Evolutionary conservation across 2,888 invertebrate genomes (phyloP).

Genomic region (Lamellibrachia satsuma): DNA sequence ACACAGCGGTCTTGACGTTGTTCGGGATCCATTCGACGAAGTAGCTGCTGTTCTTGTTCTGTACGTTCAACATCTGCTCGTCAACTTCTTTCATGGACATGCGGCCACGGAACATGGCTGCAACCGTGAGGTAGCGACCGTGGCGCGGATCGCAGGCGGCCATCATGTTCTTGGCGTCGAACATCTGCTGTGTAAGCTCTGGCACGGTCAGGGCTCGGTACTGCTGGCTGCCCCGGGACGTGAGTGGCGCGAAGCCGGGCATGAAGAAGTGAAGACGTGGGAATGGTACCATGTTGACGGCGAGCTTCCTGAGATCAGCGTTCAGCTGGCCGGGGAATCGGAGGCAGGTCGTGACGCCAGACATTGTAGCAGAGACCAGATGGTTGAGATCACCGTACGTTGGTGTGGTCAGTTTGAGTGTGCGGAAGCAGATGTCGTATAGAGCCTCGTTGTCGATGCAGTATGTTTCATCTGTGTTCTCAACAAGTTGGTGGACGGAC

Average conservation of each 20-base stretch:
- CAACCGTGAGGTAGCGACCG: conserved; percentile 59
- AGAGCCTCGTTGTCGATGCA: conserved; percentile 78
- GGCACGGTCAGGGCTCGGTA: conserved; percentile 63
- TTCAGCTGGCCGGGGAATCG: conserved; percentile 73
- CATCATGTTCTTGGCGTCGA: conserved; percentile 88
- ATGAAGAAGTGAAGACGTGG: conserved; percentile 73
- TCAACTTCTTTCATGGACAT: conserved; percentile 69
- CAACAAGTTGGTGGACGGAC: conserved; percentile 72
- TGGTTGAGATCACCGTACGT: conserved; percentile 80
- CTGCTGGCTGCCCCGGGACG: conserved; percentile 62
- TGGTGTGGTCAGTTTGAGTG: conserved; percentile 74
- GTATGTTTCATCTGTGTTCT: conserved; percentile 69
- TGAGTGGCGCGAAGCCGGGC: conserved; percentile 64
- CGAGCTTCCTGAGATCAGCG: conserved; percentile 75
- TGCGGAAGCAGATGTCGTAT: conserved; percentile 89
- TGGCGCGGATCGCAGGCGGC: conserved; percentile 57
- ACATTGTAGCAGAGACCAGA: conserved; percentile 68
- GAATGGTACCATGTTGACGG: conserved; percentile 83
- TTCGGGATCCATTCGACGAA: conserved; percentile 55
- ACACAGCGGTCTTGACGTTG: conserved; percentile 39
- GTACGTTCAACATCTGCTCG: conserved; percentile 87
- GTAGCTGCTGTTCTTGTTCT: conserved; percentile 45
- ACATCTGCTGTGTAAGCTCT: conserved; percentile 73
- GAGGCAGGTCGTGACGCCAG: conserved; percentile 68
- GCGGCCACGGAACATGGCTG: conserved; percentile 61